phyloP scores from a whole-genome alignment of 2,113 vertebrate genomes.

The Thomomys bottae region DNA sequence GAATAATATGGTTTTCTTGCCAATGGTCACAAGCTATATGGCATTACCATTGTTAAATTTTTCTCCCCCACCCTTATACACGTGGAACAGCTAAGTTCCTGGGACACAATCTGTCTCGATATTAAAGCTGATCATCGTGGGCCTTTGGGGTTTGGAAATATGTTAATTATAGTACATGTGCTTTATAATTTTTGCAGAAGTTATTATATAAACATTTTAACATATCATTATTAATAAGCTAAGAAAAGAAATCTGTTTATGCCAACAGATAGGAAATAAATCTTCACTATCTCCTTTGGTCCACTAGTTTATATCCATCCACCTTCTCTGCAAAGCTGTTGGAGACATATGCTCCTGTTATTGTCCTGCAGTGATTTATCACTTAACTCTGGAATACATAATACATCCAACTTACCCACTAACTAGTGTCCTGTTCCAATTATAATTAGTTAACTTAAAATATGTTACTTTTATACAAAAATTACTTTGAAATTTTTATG shows the following conservation, averaged over 20 bases:
- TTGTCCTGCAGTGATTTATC: constrained; percentile 84
- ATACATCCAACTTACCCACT: constrained; percentile 77
- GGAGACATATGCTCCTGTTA: constrained; percentile 84
- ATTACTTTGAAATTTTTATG: constrained; percentile 38
- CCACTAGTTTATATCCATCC: constrained; percentile 80
- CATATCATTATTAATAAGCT: constrained; percentile 85
- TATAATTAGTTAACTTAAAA: constrained; percentile 74
- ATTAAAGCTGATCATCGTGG: constrained; percentile 71
- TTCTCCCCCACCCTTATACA: background rate
- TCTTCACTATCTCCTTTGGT: constrained; percentile 85
- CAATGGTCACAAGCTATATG: background rate
- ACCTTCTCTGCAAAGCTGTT: constrained; percentile 84
- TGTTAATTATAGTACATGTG: constrained; percentile 79
- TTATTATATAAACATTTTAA: constrained; percentile 86
- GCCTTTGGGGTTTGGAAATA: constrained; percentile 74
- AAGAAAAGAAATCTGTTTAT: constrained; percentile 84
- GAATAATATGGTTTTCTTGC: background rate
- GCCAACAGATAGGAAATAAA: constrained; percentile 84
- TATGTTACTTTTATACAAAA: constrained; percentile 26
- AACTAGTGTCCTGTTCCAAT: constrained; percentile 68
- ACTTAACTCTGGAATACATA: constrained; percentile 80
- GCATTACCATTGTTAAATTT: constrained; percentile 58
- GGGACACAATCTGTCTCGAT: constrained; percentile 79
- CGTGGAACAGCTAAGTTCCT: constrained; percentile 61
- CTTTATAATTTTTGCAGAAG: constrained; percentile 83